Evolutionary conservation across 2,113 vertebrate species (phyloP), one percentile per base, ranked within the genome.

Genomic region (Pongo pygmaeus): DNA sequence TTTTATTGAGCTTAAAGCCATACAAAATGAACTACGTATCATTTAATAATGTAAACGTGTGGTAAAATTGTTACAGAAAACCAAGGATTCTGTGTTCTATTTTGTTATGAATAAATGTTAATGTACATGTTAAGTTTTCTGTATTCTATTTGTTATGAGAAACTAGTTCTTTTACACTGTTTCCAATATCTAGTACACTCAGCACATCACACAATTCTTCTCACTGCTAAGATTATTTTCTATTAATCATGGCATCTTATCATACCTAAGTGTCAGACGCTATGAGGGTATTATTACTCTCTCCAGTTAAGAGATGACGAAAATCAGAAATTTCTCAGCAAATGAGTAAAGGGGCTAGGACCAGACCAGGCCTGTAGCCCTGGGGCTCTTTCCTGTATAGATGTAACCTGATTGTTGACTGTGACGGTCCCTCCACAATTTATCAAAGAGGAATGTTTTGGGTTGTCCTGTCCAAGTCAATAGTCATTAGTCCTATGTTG

Each of bases 281-380:
- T 79, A 3, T 11, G 27, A 79, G 0, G 22, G 2, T 35, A 38
- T 86, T n/a, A 50, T 22, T 77, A 38, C 8, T 79, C 43, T 75
- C 40, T 50, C 8, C 5, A 59, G 8, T 69, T 69, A 94, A 93
- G 2, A 74, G 40, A 57, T 75, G n/a, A 80, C 72, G 9, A 81
- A 88, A 94, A 80, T n/a, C 14, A 93, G 43, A 84, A 40, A 78
- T 77, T 95, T 92, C 30, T 50, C 11, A 89, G 64, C 27, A 92
- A 89, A 79, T 70, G 46, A 90, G 6, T 30, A 10, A 75, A 8
- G 43, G 17, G 70, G 2, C 7, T 27, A 72, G 12, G 11, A 35
- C 0, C 0, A 87, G 40, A 38, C 16, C 7, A 74, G 13, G 38
- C 0, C 20, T 91, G 10, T 30, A 91, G 20, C 12, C 30, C 38